These are phyloP conservation scores for Nannospalax galili DNA, from an alignment of 2,113 vertebrate genomes.

Conservation along the genomic window DNA sequence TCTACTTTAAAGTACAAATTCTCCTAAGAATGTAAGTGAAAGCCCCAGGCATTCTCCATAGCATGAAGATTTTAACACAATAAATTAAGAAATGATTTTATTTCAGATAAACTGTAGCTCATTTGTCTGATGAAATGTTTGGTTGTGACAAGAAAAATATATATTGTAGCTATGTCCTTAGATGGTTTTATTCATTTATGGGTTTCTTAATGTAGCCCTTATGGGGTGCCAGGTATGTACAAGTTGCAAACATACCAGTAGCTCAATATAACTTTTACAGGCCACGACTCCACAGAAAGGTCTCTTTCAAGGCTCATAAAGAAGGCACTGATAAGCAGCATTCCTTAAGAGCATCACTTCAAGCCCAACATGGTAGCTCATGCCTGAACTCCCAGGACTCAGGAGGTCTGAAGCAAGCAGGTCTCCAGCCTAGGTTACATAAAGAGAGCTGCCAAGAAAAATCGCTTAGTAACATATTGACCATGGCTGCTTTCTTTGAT, in stretches of 20 bases:
- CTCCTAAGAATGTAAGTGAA: not conserved
- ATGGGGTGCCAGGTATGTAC: not conserved
- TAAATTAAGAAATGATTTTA: not conserved
- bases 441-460: not conserved
- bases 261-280: not conserved
- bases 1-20: not conserved
- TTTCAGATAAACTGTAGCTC: not conserved
- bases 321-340: not conserved
- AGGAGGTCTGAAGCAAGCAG: not conserved
- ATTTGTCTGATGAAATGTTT: not conserved
- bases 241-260: not conserved
- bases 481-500: not conserved
- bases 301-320: conserved; percentile 29
- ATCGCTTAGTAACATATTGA: not conserved
- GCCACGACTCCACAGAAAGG: not conserved
- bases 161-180: not conserved
- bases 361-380: not conserved
- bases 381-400: not conserved
- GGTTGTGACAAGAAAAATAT: not conserved
- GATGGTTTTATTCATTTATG: not conserved
- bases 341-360: not conserved
- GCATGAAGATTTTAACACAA: not conserved
- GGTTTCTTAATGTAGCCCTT: not conserved
- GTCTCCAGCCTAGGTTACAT: not conserved
- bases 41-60: not conserved